Base-by-base conservation (phyloP, 2,113 vertebrate species). In the Callaeas wilsoni region DNA sequence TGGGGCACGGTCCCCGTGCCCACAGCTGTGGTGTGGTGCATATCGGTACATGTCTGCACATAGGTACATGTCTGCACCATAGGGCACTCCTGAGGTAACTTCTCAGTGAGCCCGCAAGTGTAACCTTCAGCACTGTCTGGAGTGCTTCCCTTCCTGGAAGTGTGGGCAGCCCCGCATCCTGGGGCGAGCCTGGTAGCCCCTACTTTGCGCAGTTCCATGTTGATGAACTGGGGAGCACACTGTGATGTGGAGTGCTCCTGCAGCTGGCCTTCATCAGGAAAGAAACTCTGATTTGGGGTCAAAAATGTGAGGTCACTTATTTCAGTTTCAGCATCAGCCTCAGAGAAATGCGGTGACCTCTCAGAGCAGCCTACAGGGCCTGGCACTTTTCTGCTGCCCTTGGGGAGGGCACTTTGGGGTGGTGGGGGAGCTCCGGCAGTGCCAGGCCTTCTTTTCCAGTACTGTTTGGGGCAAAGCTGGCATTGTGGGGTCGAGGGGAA, bases 1-100 rank as follows among this genome's bases (percentile, higher is more conserved):
- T 0, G 0, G n/a, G 39, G 11, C 33, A 8, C 0, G 0, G 23
- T n/a, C n/a, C n/a, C 0, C 1, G 12, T 16, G 44, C 29, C 16
- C 0, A 5, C 5, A 18, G 30, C 41, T 30, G 64, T 32, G 32
- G 16, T 29, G 22, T 53, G 42, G 12, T 29, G 32, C 10, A 1
- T 12, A 1, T 30, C 52, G 41, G 5, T n/a, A 41, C 41, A 41
- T 41, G 41, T 41, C 41, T 41, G 41, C 41, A 41, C 41, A 41
- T 13, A 41, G 41, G 41, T 18, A 0, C 12, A 3, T 6, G 5
- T 29, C 47, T 63, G 27, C 33, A 6, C 26, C 33, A 56, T 4
- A 1, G 4, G 50, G 18, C 8, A 2, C 29, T 75, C 53, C 13
- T 41, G 41, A 71, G 47, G 12, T 3, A 4, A 4, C 11, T 21